phyloP scores from a whole-genome alignment of 2,888 invertebrate genomes.

The Coenonympha glycerion region DNA sequence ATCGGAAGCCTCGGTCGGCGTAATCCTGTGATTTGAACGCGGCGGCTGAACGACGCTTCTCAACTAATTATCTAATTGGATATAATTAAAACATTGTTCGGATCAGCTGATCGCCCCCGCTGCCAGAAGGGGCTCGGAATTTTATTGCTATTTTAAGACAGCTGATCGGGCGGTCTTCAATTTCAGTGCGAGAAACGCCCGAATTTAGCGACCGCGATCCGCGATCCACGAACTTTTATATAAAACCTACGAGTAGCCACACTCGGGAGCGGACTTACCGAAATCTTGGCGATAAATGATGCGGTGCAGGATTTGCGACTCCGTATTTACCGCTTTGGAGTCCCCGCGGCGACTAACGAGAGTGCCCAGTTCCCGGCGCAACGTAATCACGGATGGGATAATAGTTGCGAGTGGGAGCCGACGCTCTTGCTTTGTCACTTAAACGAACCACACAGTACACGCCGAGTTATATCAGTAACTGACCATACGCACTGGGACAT shows the following conservation, averaged over 20 bases:
- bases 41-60: slow-evolving; percentile 45
- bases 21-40: slow-evolving; percentile 45
- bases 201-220: slow-evolving; percentile 25
- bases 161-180: slow-evolving; percentile 67
- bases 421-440: slow-evolving; percentile 70
- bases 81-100: slow-evolving; percentile 62
- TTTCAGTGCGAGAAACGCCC: slow-evolving; percentile 52
- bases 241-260: too few relatives aligned
- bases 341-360: slow-evolving; percentile 69
- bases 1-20: slow-evolving; percentile 41
- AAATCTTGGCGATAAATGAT: slow-evolving; percentile 73
- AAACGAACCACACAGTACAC: slow-evolving; percentile 62
- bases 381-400: slow-evolving; percentile 72
- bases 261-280: slow-evolving; percentile 53
- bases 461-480: slow-evolving; percentile 55
- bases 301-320: slow-evolving; percentile 69
- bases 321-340: slow-evolving; percentile 74
- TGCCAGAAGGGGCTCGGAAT: slow-evolving; percentile 71
- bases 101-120: slow-evolving; percentile 70
- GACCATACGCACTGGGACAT: slow-evolving; percentile 63
- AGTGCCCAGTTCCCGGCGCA: slow-evolving; percentile 66
- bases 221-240: slow-evolving; percentile 22
- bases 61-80: slow-evolving; percentile 60
- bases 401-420: slow-evolving; percentile 65
- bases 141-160: slow-evolving; percentile 75